Base-by-base conservation (phyloP, 2,113 vertebrate species). In the Protomyctophum bolini region DNA sequence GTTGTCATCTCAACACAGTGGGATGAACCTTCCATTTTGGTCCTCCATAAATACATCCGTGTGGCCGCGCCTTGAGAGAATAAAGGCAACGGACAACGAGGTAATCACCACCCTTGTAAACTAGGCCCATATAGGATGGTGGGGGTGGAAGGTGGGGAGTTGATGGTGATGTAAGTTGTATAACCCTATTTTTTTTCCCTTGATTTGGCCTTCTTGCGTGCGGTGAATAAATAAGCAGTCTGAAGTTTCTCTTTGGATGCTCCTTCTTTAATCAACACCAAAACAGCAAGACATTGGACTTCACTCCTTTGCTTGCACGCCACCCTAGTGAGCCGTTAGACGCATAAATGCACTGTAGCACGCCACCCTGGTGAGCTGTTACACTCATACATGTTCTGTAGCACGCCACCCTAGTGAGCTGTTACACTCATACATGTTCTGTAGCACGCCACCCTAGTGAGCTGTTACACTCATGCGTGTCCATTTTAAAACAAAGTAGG, bases 1-100 rank as follows among this genome's bases (percentile, higher is more conserved):
- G 73, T 74, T 73, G 67, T 90, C 87, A 86, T 88, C 77, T 81
- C 77, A 87, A 84, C 85, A 85, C 54, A 78, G 83, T 87, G 66
- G 81, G 74, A 76, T 79, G n/a, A 91, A 89, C 86, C 86, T 81
- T 73, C 83, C 80, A 89, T 91, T 91, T 87, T 11, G 86, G 80
- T 58, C 60, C 72, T n/a, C 79, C 79, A 86, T 83, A 77, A 89
- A 89, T 89, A 89, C 72, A 70, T 52, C 1, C 10, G 4, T 83
- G 82, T 10, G 83, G 82, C 80, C 8, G 78, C 10, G 68, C 76
- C 64, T 72, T 5, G 75, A 21, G 64, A 79, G 83, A 83, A 82
- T 80, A 84, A 79, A 83, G 51, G 52, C 6, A 54, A 66, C n/a
- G 68, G 45, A 63, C 68, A 81, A 82, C 45, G 47, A 83, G 73